Percentiles rank a stretch among this genome's conserved stretches.
These are phyloP conservation scores for Lophius piscatorius DNA, from an alignment of 2,113 vertebrate genomes.

Conservation along the genomic window DNA sequence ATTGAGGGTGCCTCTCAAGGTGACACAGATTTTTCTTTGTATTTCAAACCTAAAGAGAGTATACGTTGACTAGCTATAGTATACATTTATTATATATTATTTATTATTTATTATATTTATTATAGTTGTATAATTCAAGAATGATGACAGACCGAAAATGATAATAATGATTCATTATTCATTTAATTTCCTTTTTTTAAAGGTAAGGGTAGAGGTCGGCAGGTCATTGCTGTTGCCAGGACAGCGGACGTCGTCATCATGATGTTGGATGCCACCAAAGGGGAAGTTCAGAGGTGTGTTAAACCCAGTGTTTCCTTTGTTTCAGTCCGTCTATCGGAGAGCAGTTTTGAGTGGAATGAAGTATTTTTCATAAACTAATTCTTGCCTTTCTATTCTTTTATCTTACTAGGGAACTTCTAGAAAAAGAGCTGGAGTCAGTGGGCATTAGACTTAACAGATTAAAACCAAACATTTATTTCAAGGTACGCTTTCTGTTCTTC, in stretches of 20 bases:
- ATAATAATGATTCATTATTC: background rate
- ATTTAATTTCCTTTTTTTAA: background rate
- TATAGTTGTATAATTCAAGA: background rate
- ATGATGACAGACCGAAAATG: background rate
- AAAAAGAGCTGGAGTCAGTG: constrained; percentile 96
- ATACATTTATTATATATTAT: background rate
- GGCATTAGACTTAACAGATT: constrained; percentile 94
- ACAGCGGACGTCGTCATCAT: constrained; percentile 97
- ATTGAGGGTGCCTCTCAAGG: constrained; percentile 98
- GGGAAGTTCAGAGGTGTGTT: constrained; percentile 92
- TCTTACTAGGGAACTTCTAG: constrained; percentile 86
- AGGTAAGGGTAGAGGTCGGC: constrained; percentile 97
- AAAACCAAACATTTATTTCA: constrained; percentile 99
- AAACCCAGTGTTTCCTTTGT: background rate
- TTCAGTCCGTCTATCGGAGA: background rate
- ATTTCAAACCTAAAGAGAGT: background rate
- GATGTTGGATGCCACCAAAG: constrained; percentile 99
- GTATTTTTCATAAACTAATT: background rate
- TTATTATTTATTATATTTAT: no score
- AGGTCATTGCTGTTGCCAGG: constrained; percentile 97
- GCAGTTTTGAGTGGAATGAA: background rate
- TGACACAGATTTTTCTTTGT: constrained; percentile 43
- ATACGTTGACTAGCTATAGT: background rate
- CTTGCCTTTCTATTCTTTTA: background rate
- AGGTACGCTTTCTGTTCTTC: constrained; percentile 80